Base-by-base conservation (phyloP, 2,113 vertebrate genomes). In the Malaclemys terrapin region DNA sequence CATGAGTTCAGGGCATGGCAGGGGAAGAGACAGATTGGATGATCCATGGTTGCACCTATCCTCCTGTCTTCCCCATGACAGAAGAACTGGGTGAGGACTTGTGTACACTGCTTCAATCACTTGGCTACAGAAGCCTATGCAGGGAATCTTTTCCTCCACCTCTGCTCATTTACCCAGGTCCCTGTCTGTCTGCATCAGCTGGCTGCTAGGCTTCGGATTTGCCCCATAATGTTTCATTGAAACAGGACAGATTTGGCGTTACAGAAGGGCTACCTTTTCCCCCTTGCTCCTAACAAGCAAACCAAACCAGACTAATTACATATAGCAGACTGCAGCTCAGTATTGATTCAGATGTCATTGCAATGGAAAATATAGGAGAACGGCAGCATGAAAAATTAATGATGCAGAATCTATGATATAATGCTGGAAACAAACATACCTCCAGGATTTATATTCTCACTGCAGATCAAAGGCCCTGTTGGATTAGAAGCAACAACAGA, bases 231-330 rank as follows among this genome's bases (percentile, higher is more conserved):
- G 10, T 27, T 88, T 89, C 65, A 59, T 80, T 69, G 16, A 91
- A 87, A 93, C 2, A 35, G 49, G 42, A 59, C 1, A 49, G 84
- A 49, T 5, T 50, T 0, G n/a, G 38, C 16, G 5, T 52, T 52
- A 19, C 16, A 47, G 38, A 38, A 16, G 0, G 0, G 1, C 6
- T 1, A 5, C 1, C 2, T 3, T 20, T 10, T 80, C 49, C 57
- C 76, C 16, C 87, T 82, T 83, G 3, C 47, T 88, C 38, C 50
- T 59, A 53, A 25, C 45, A 82, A 80, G 57, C 80, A 79, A 92
- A 85, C 65, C 49, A 89, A 96, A 65, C 20, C 87, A 96, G 80
- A 93, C 87, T 89, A 95, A 96, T 92, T 83, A 29, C 52, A 82
- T 69, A 86, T 42, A 90, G 72, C 49, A 91, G 79, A 84, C 10